Percentiles rank a stretch among this genome's conserved stretches.
These are phyloP conservation scores for Papilio elwesi DNA, from an alignment of 2,888 invertebrate genomes.

Conservation along the genomic window DNA sequence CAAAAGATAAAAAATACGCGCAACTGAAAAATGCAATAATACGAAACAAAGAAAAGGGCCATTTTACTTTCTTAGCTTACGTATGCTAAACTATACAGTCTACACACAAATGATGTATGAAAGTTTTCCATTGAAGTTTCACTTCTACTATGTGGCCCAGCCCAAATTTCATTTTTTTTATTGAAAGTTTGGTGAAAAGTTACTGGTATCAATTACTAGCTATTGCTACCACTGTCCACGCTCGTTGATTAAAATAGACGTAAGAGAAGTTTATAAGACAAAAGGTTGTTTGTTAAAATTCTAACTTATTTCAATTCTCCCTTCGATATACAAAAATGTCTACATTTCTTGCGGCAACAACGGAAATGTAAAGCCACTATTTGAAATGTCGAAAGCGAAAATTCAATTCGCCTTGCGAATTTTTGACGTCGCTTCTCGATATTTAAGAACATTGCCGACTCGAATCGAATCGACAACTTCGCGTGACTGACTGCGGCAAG, in stretches of 20 bases:
- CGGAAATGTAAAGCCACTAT: constrained; percentile 36
- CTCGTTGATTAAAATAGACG: not conserved
- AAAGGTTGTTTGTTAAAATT: constrained; percentile 24
- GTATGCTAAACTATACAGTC: too few relatives aligned
- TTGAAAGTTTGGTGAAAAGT: not conserved
- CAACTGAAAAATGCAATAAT: too few relatives aligned
- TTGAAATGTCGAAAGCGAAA: constrained; percentile 33
- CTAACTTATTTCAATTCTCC: constrained; percentile 10
- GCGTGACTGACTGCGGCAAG: constrained; percentile 48
- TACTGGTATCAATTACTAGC: not conserved
- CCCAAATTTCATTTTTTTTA: too few relatives aligned
- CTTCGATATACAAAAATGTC: constrained; percentile 12
- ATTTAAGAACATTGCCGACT: constrained; percentile 21
- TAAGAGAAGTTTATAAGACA: not conserved
- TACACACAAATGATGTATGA: too few relatives aligned
- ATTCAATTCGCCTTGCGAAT: constrained; percentile 38
- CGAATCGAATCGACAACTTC: constrained; percentile 24
- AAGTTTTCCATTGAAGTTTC: too few relatives aligned
- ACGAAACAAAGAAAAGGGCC: too few relatives aligned
- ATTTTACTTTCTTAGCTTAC: too few relatives aligned
- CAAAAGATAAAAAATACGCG: too few relatives aligned
- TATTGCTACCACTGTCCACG: not conserved
- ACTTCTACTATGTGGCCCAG: too few relatives aligned
- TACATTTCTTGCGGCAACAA: constrained; percentile 23
- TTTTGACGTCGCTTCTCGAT: constrained; percentile 31